Evolutionary conservation across 2,113 vertebrate species (phyloP), one percentile per base, ranked within the genome.

Genomic region (Panthera tigris): DNA sequence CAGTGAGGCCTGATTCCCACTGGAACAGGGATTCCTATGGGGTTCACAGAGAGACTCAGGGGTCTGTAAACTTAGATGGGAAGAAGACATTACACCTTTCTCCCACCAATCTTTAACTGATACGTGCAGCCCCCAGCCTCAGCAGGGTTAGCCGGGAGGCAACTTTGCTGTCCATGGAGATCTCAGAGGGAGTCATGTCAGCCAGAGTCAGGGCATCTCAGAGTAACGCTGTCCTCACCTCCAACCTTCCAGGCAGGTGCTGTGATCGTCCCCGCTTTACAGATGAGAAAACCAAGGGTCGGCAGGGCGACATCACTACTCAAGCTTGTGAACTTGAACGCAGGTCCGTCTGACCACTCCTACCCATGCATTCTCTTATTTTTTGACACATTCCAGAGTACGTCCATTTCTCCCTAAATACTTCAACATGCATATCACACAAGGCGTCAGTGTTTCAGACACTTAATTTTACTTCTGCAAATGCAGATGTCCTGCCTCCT

Each of bases 1-100:
- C 13, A 31, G 68, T 2, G 3, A 25, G 39, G 7, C 21, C 57
- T 0, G 1, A 12, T 31, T 68, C 74, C 63, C 9, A 1, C 2
- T 1, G 13, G 36, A 33, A 31, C 69, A 48, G 19, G 8, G 29
- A 14, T 14, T 19, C 50, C 65, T 7, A 0, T 3, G 1, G 11
- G 52, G 61, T 8, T 94, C 2, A 0, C 0, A 7, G 55, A n/a
- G 19, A 16, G 41, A 33, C n/a, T 41, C 23, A 48, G 66, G 31
- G 61, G 61, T 78, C 36, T 0, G 36, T 79, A 48, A 92, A 48
- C 39, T 63, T 66, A 66, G 45, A 23, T 2, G 33, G 61, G 57
- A 10, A 71, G 74, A 27, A 66, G 36, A 48, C 71, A 39, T 16
- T 25, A 29, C 25, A 8, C 10, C 10, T 41, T 52, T 57, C 29